These are phyloP conservation scores for Diabrotica undecimpunctata DNA, from an alignment of 1,140 invertebrate genomes.

Conservation along the genomic window DNA sequence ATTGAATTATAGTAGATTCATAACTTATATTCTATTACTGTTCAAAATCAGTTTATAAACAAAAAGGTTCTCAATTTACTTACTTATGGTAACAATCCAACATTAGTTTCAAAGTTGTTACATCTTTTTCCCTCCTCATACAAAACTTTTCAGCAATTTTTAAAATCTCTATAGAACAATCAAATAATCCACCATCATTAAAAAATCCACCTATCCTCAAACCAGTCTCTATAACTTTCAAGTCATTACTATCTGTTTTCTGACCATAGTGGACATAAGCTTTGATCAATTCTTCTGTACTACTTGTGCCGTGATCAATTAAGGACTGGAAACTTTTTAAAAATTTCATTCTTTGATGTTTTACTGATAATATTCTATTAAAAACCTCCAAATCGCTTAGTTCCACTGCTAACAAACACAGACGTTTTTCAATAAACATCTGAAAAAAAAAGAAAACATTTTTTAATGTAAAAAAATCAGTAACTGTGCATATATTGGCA, in stretches of 20 bases:
- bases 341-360: slow-evolving; percentile 63
- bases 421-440: slow-evolving; percentile 35
- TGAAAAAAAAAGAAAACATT: slow-evolving; percentile 30
- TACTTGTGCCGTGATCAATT: slow-evolving; percentile 59
- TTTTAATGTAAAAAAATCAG: not conserved
- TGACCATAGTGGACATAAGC: slow-evolving; percentile 49
- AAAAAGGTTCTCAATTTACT: slow-evolving; percentile 7
- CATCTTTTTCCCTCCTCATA: slow-evolving; percentile 49
- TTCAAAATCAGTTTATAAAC: no score
- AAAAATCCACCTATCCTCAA: slow-evolving; percentile 71
- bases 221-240: slow-evolving; percentile 53
- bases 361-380: slow-evolving; percentile 66
- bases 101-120: slow-evolving; percentile 49
- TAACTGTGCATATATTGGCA: not conserved
- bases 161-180: slow-evolving; percentile 68
- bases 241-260: slow-evolving; percentile 11
- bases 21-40: no score
- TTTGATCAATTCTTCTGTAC: slow-evolving; percentile 52
- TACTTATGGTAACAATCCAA: slow-evolving; percentile 75
- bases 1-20: no score
- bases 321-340: slow-evolving; percentile 64
- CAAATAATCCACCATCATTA: slow-evolving; percentile 81
- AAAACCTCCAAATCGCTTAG: slow-evolving; percentile 71
- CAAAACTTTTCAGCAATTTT: slow-evolving; percentile 61
- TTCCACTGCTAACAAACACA: slow-evolving; percentile 52